Base-by-base conservation (phyloP, 2,113 vertebrate genomes). In the Pterocles burchelli region DNA sequence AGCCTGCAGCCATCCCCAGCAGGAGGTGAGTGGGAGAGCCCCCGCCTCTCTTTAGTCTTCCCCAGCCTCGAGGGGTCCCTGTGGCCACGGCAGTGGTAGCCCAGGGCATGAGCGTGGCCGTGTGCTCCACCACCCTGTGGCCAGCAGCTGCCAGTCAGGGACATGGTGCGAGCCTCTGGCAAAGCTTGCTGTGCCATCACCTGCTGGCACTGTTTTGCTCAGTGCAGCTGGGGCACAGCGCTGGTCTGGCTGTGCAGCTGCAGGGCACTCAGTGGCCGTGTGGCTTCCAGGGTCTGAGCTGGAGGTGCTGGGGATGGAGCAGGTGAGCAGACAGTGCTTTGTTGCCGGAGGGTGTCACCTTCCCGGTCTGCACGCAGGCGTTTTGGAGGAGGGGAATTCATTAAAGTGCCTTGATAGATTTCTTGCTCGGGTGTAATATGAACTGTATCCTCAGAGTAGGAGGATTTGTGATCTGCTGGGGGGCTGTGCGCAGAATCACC, bases 381-480 rank as follows among this genome's bases (percentile, higher is more conserved):
- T 65, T 85, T 67, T 85, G 75, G 36, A 82, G 68, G 76, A 83
- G 43, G 54, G 48, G 41, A 73, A 71, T 92, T 91, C 84, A 92
- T 90, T 80, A 43, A 81, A 90, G 71, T 14, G 25, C 46, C 70
- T 91, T 58, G 74, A 76, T 76, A 68, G 87, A 79, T 88, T 88
- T 91, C 78, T 91, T 82, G 58, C 62, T 94, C 62, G 85, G 43
- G 10, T 73, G 74, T 61, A 55, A 62, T 72, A 82, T 71, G 78
- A 89, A 26, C 65, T 43, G 41, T 46, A 70, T 90, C 55, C 65
- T 95, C 57, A 28, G 61, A 75, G 57, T 82, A 31, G 57, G 74
- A 89, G 80, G 87, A 65, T 85, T 89, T 71, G 70, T 76, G 89
- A 63, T 65, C 38, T 76, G 72, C 71, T 89, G 80, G 86, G 86